Conservation (phyloP, 1,140 invertebrate genomes). For the Eurosta solidaginis region DNA sequence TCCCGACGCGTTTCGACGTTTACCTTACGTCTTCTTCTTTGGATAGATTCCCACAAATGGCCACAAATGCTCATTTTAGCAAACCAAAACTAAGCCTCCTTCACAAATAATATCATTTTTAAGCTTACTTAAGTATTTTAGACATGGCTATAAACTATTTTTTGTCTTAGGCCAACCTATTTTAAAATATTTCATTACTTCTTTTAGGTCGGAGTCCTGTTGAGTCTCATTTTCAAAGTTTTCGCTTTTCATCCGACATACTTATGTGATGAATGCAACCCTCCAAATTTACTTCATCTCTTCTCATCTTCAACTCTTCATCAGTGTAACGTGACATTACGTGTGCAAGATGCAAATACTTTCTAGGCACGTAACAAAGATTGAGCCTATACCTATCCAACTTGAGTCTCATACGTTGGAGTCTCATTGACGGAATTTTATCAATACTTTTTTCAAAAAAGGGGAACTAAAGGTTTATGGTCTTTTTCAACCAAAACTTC, state of each 20-base stretch:
- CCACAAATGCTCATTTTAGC: too few species aligned
- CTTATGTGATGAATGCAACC: not conserved
- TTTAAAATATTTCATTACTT: conserved; percentile 38
- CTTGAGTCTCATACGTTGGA: conserved; percentile 58
- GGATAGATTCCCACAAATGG: too few species aligned
- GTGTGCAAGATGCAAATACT: conserved; percentile 51
- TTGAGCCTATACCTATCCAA: conserved; percentile 47
- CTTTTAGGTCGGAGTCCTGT: conserved; percentile 40
- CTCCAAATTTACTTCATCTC: not conserved
- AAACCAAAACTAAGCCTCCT: too few species aligned
- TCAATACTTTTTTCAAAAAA: too few species aligned
- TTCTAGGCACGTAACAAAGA: conserved; percentile 44
- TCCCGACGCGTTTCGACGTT: too few species aligned
- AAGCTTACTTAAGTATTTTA: conserved; percentile 35
- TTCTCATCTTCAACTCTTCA: conserved; percentile 11
- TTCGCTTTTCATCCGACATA: conserved; percentile 37
- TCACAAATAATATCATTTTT: conserved; percentile 39
- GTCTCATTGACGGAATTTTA: conserved; percentile 59
- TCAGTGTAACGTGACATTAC: conserved; percentile 43
- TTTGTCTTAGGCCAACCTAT: conserved; percentile 55
- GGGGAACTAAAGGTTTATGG: conserved; percentile 61
- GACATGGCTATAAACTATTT: conserved; percentile 36
- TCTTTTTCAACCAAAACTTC: conserved; percentile 61
- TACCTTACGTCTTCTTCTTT: too few species aligned
- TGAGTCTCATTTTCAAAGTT: conserved; percentile 41